Percentiles rank a stretch among this genome's conserved stretches.
These are phyloP conservation scores for Oxytorus armatus DNA, from an alignment of 2,888 invertebrate species.

Conservation along the genomic window DNA sequence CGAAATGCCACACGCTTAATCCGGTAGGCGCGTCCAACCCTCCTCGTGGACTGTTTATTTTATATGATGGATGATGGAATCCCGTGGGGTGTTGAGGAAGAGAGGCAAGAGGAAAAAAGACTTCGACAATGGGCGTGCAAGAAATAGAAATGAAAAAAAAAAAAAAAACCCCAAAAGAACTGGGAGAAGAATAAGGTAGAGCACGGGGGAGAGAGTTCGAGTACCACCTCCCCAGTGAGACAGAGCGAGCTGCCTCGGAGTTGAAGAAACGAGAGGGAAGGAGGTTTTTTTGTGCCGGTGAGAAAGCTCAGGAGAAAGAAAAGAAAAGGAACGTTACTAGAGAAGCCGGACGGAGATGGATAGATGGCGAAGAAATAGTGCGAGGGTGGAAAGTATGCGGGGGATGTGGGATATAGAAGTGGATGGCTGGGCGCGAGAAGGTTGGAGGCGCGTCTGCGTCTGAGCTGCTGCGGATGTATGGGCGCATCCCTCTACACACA, in stretches of 20 bases:
- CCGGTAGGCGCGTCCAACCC: slow-evolving; percentile 65
- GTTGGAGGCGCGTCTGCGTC: slow-evolving; percentile 80
- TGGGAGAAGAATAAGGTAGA: slow-evolving; percentile 52
- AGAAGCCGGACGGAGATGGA: slow-evolving; percentile 72
- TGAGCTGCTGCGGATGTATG: slow-evolving; percentile 82
- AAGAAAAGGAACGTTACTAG: slow-evolving; percentile 23
- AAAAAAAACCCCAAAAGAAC: slow-evolving; percentile 63
- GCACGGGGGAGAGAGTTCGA: slow-evolving; percentile 22
- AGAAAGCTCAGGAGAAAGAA: slow-evolving; percentile 26
- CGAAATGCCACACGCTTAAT: slow-evolving; percentile 65
- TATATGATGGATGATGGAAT: slow-evolving; percentile 77
- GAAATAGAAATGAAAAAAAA: slow-evolving; percentile 56
- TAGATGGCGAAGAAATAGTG: slow-evolving; percentile 67
- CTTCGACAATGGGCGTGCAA: slow-evolving; percentile 46
- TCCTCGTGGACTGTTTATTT: slow-evolving; percentile 76
- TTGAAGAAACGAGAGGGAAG: slow-evolving; percentile 68
- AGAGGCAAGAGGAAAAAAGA: slow-evolving; percentile 48
- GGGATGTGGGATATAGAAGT: slow-evolving; percentile 58
- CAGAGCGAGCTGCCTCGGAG: slow-evolving; percentile 37
- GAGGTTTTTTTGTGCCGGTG: slow-evolving; percentile 48
- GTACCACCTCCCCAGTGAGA: slow-evolving; percentile 48
- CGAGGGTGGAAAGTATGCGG: slow-evolving; percentile 57
- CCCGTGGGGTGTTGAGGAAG: slow-evolving; percentile 58
- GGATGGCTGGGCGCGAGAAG: slow-evolving; percentile 70
- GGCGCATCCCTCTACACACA: slow-evolving; percentile 72